Percentiles rank a stretch among this genome's conserved stretches.
phyloP scores from a whole-genome alignment of 1,140 invertebrate species.

The Manduca sexta region DNA sequence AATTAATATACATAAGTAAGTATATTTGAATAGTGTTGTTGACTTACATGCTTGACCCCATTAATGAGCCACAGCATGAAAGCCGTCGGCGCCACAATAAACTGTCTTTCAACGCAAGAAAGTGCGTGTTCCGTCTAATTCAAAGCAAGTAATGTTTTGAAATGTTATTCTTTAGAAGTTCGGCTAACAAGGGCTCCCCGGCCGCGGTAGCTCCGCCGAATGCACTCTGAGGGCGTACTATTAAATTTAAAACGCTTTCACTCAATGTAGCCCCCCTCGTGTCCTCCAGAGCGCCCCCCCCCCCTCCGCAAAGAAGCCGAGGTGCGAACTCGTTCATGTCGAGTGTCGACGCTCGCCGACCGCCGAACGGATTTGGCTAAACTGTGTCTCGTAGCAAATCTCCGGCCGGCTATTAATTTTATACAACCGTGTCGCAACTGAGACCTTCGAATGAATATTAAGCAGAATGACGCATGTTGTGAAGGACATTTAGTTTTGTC shows the following conservation, averaged over 20 bases:
- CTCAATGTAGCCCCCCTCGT: slow-evolving; percentile 24
- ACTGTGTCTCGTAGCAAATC: slow-evolving; percentile 18
- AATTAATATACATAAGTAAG: slow-evolving; percentile 2
- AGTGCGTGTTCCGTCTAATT: neutral
- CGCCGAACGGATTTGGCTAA: slow-evolving; percentile 17
- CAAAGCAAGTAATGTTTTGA: slow-evolving; percentile 26
- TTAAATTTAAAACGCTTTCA: slow-evolving; percentile 66
- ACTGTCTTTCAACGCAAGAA: neutral
- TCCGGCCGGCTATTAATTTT: slow-evolving; percentile 2
- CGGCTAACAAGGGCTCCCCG: slow-evolving; percentile 33
- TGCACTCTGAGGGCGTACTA: slow-evolving; percentile 41
- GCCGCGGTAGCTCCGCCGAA: slow-evolving; percentile 34
- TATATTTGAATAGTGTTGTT: slow-evolving; percentile 1
- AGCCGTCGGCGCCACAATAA: too few relatives aligned
- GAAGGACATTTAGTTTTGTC: slow-evolving; percentile 7
- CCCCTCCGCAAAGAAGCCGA: slow-evolving; percentile 7
- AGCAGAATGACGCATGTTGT: slow-evolving; percentile 11
- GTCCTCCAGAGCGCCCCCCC: slow-evolving; percentile 9
- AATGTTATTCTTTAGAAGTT: slow-evolving; percentile 28
- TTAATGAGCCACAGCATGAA: slow-evolving; percentile 4
- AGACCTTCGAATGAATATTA: slow-evolving; percentile 11
- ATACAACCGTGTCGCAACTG: neutral
- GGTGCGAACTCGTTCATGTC: slow-evolving; percentile 14
- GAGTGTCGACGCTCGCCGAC: slow-evolving; percentile 3
- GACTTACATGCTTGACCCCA: slow-evolving; percentile 25